These are phyloP conservation scores for Chaenocephalus aceratus DNA, from an alignment of 2,113 vertebrate genomes.

Conservation along the genomic window DNA sequence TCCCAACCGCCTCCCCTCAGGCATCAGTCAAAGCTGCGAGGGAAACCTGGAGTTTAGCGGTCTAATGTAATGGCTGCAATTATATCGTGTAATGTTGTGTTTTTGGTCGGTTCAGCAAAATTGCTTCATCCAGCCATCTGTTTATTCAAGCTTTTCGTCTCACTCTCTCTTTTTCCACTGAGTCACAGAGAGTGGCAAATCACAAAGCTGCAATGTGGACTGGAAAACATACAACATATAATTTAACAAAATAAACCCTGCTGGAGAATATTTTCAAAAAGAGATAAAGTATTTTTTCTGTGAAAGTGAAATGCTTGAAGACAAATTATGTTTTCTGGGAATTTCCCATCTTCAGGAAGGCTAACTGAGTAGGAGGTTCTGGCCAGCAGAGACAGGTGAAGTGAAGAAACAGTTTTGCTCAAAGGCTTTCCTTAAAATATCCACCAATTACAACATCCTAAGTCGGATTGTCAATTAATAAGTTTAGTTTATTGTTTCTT, in stretches of 20 bases:
- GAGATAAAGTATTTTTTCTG: neutral
- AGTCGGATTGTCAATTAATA: neutral
- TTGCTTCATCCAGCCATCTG: conserved; percentile 58
- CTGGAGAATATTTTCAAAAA: conserved; percentile 13
- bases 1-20: conserved; percentile 32
- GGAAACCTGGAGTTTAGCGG: conserved; percentile 50
- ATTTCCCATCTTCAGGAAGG: neutral
- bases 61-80: conserved; percentile 59
- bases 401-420: neutral
- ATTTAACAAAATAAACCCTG: conserved; percentile 42
- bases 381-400: neutral
- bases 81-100: conserved; percentile 47
- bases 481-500: neutral
- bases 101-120: conserved; percentile 60
- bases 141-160: conserved; percentile 48
- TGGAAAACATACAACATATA: conserved; percentile 21
- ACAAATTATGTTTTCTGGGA: neutral
- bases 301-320: neutral
- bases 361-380: neutral
- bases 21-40: conserved; percentile 47
- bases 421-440: neutral
- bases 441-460: neutral
- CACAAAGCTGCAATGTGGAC: conserved; percentile 33
- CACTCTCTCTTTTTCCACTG: conserved; percentile 24
- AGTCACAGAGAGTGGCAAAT: conserved; percentile 35